Percentiles rank a stretch among this genome's conserved stretches.
Evolutionary conservation across 2,888 invertebrate species (phyloP).

Genomic region (Dendrolimus pini): DNA sequence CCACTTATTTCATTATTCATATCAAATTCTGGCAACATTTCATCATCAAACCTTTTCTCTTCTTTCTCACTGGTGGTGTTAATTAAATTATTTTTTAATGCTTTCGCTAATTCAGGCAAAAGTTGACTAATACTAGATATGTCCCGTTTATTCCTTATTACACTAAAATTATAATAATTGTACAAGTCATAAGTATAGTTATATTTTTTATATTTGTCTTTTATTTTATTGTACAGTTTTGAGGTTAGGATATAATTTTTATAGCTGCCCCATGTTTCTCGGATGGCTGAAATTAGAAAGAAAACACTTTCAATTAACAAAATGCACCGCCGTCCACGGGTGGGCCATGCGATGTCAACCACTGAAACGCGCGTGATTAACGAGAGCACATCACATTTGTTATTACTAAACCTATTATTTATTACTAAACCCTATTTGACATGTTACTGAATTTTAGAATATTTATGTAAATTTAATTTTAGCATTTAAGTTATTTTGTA

Average conservation of each 20-base stretch:
- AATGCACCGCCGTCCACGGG: no score
- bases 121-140: conserved; percentile 43
- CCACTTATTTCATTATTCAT: conserved; percentile 59
- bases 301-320: no score
- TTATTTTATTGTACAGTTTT: conserved; percentile 36
- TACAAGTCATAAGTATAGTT: conserved; percentile 54
- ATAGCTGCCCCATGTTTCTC: conserved; percentile 83
- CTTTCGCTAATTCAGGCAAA: conserved; percentile 54
- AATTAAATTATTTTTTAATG: conserved; percentile 38
- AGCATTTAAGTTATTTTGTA: no score
- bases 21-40: conserved; percentile 55
- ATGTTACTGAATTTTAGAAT: no score
- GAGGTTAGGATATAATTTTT: conserved; percentile 43
- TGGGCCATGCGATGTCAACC: no score
- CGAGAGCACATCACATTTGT: no score
- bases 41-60: conserved; percentile 49
- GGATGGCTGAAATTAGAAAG: conserved; percentile 62
- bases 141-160: conserved; percentile 32
- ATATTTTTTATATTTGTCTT: conserved; percentile 49
- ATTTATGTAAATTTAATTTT: no score
- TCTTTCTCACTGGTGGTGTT: conserved; percentile 35
- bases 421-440: no score
- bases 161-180: conserved; percentile 23
- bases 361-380: no score
- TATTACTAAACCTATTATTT: no score